Evolutionary conservation across 1,140 invertebrate species (phyloP), one percentile per base, ranked within the genome.

Genomic region (Harpegnathos saltator): DNA sequence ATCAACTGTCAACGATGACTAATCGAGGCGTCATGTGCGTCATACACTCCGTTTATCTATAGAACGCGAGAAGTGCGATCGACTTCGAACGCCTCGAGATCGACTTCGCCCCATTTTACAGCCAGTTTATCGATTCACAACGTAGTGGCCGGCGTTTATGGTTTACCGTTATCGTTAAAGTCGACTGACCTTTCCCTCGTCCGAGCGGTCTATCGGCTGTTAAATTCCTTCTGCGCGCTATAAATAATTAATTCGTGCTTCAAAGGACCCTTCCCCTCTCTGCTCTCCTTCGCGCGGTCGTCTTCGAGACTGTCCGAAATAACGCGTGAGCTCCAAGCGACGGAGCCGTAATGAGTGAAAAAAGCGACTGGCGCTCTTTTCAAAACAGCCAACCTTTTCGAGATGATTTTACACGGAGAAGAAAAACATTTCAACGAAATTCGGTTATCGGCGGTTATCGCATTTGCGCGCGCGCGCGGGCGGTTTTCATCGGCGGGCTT

Each of bases 41-140:
- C 74, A n/a, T n/a, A n/a, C n/a, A 78, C 29, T 44, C 38, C 33
- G 33, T 12, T 54, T 78, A 78, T 78, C 68, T 78, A 77, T 68
- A 78, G 52, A 61, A 48, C 22, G 17, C 24, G 54, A 63, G n/a
- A 29, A 26, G n/a, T 24, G 72, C 7, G 58, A 74, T 75, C n/a
- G 72, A 75, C 38, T 73, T 59, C 29, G 19, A 73, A 73, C 69
- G 29, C 69, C n/a, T n/a, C 50, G 11, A n/a, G n/a, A 69, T 33
- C 71, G 38, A 72, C 54, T 44, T 50, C n/a, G 24, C 22, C 9
- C 72, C 48, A 14, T 75, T 74, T 63, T 75, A 65, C 26, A 7
- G n/a, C 22, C 38, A n/a, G 38, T 50, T 50, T 24, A n/a, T 48
- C 56, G 38, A 74, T 48, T 56, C 15, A 73, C 59, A 48, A 14